Evolutionary conservation across 2,797 vertebrate species (phyloP), one percentile per base, ranked within the genome.

Genomic region (Lutjanus argentimaculatus): DNA sequence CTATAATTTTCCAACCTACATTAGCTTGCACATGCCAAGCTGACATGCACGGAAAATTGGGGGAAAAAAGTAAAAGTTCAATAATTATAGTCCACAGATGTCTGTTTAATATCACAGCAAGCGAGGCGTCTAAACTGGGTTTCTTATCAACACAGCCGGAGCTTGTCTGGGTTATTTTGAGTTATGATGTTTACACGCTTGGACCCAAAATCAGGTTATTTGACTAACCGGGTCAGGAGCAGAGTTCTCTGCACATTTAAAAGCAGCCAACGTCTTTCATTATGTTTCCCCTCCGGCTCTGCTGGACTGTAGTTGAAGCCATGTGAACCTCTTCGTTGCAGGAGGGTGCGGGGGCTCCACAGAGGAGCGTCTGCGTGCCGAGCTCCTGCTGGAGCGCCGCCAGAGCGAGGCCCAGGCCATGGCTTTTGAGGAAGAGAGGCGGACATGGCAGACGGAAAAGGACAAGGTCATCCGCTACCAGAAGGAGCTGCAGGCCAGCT

Each of bases 401-500:
- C 97, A 99, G 90, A 97, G 95, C 79, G 97, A 99, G 91, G 97
- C 98, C 67, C 98, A 97, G 95, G 97, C 95, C 9, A 90, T 94
- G 74, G 96, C 96, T 88, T 99, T 99, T 64, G 97, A 99, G 93
- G 94, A 95, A 52, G 99, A 99, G 95, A 95, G 97, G 79, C 95
- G 93, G 90, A 98, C 96, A 4, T 99, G 99, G 99, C 98, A 98
- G 94, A 95, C 96, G 15, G 98, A 99, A 89, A 99, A 99, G 93
- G 97, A 99, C 85, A 98, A 99, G 88, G 99, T 99, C 90, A 96
- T 99, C 92, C 96, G 97, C 86, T 99, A 99, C 94, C 99, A 99
- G 96, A 97, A 97, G 76, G 97, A 98, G 95, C 97, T 99, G 93
- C 99, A 99, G 94, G 96, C 97, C 87, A 97, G 97, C 93, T 99